These are phyloP conservation scores for Mirza zaza DNA, from an alignment of 2,113 vertebrate genomes.

Conservation along the genomic window DNA sequence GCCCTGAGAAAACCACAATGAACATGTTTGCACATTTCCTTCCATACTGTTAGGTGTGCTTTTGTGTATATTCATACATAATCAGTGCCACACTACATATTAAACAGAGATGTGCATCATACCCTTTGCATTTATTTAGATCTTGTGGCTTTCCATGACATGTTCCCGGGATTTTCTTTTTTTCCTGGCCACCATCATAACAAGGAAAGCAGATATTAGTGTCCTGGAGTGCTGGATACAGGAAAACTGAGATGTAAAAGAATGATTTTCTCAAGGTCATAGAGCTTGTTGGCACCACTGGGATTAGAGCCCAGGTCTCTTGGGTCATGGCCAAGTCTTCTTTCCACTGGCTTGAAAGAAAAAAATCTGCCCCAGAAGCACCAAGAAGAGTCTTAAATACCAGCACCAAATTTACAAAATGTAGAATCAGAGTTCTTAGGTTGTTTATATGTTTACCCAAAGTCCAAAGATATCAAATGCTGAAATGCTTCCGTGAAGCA, in stretches of 20 bases:
- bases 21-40: neutral
- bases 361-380: neutral
- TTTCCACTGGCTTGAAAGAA: conserved; percentile 3
- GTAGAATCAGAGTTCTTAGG: conserved; percentile 1
- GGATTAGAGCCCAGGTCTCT: neutral
- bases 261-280: conserved; percentile 39
- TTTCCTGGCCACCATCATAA: neutral
- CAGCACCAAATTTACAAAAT: neutral
- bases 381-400: neutral
- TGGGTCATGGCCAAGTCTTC: conserved; percentile 20
- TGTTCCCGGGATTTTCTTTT: neutral
- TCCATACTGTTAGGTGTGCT: neutral
- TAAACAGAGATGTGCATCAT: neutral
- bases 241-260: conserved; percentile 7
- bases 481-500: neutral
- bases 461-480: conserved; percentile 37
- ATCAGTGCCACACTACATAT: neutral
- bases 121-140: neutral
- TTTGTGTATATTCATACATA: neutral
- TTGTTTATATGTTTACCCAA: conserved; percentile 26
- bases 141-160: neutral
- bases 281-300: neutral
- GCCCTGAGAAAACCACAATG: neutral
- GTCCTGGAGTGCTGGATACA: neutral
- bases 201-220: neutral